Percentiles rank a stretch among this genome's conserved stretches.
Conservation (phyloP, 2,888 invertebrate species). For the Hemicrepidius hirtus region DNA sequence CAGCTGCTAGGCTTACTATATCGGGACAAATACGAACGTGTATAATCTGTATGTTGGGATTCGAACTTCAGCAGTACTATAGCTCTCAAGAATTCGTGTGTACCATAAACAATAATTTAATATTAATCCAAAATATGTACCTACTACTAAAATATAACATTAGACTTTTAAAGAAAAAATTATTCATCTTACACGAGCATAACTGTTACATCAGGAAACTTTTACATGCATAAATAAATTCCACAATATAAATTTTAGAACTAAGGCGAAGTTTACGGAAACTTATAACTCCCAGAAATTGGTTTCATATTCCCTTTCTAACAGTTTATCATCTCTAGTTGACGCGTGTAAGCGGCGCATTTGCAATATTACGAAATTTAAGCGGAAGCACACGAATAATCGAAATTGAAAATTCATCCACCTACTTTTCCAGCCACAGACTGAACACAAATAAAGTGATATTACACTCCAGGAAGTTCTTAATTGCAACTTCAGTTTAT, state of each 20-base stretch:
- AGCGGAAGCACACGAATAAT: background rate
- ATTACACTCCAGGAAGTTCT: too few relatives aligned
- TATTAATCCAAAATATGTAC: too few relatives aligned
- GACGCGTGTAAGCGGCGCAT: constrained; percentile 13
- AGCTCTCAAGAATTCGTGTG: too few relatives aligned
- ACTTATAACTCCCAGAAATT: constrained; percentile 9
- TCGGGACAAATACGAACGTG: too few relatives aligned
- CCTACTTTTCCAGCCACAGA: background rate
- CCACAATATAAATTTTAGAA: constrained; percentile 12
- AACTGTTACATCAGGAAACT: background rate
- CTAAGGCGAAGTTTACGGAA: background rate
- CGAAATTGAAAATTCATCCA: background rate
- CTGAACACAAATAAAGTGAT: too few relatives aligned
- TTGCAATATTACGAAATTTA: constrained; percentile 12
- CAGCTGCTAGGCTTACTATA: too few relatives aligned
- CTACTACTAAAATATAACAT: too few relatives aligned
- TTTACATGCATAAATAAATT: background rate
- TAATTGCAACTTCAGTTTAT: too few relatives aligned
- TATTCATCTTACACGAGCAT: background rate
- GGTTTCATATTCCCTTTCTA: constrained; percentile 20
- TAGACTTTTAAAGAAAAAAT: too few relatives aligned
- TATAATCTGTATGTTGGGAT: too few relatives aligned
- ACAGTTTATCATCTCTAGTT: constrained; percentile 16
- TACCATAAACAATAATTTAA: too few relatives aligned
- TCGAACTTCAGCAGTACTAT: too few relatives aligned